These are phyloP conservation scores for Aphis craccivora DNA, from an alignment of 1,140 invertebrate genomes.

Conservation along the genomic window DNA sequence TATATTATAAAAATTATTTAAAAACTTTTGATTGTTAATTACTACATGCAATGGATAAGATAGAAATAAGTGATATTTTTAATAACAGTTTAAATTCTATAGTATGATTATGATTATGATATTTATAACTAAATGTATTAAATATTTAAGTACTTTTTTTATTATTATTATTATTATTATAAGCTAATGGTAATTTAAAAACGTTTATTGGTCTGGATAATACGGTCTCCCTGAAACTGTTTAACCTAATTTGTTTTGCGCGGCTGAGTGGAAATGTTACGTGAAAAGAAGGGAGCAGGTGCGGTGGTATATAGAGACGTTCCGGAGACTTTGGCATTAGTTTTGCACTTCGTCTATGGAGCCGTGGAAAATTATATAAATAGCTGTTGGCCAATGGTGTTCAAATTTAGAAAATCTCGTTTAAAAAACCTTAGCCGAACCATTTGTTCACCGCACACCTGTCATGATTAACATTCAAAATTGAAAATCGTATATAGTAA, in stretches of 20 bases:
- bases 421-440: conserved; percentile 26
- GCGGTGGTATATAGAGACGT: conserved; percentile 39
- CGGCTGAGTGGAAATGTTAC: conserved; percentile 25
- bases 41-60: not conserved
- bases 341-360: conserved; percentile 53
- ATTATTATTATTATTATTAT: not conserved
- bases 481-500: not conserved
- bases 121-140: not conserved
- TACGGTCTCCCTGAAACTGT: conserved; percentile 29
- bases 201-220: conserved; percentile 22
- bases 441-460: conserved; percentile 29
- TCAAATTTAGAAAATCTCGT: conserved; percentile 56
- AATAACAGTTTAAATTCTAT: not conserved
- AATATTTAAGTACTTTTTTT: not conserved
- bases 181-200: not conserved
- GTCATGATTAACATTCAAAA: conserved; percentile 40
- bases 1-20: not conserved
- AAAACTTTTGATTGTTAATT: not conserved
- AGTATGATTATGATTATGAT: not conserved
- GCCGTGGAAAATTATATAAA: conserved; percentile 58
- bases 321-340: conserved; percentile 58
- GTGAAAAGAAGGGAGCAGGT: conserved; percentile 25
- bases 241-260: conserved; percentile 54
- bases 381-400: conserved; percentile 47
- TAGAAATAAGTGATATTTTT: not conserved